A percentile compares a stretch with the other conserved stretches of the same genome.
Conservation (phyloP, 2,797 vertebrate species). For the Sebastes glaucus region DNA sequence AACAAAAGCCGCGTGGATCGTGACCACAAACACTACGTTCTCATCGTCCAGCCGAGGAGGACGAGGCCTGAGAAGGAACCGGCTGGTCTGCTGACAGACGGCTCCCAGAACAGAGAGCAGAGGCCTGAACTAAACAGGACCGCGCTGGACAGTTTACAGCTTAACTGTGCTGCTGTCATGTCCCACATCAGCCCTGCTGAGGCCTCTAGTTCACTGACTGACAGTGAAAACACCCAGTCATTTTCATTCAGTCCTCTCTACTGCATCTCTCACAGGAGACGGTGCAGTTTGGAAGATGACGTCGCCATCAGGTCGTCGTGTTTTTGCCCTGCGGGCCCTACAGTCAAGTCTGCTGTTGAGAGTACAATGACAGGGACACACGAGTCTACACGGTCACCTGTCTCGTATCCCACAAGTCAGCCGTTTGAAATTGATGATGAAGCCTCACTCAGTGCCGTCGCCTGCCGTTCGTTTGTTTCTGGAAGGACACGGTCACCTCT, state of each 20-base stretch:
- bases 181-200: background rate
- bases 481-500: background rate
- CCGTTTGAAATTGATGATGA: constrained; percentile 3
- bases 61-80: constrained; percentile 6
- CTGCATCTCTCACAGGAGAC: constrained; percentile 67
- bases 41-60: constrained; percentile 70
- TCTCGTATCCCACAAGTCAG: constrained; percentile 24
- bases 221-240: background rate
- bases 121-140: constrained; percentile 47
- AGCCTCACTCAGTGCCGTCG: constrained; percentile 17
- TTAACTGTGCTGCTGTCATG: constrained; percentile 3
- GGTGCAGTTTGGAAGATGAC: constrained; percentile 61
- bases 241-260: constrained; percentile 39
- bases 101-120: background rate
- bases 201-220: background rate
- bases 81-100: background rate
- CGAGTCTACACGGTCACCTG: constrained; percentile 42
- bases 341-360: constrained; percentile 23
- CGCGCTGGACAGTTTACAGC: background rate
- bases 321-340: constrained; percentile 54
- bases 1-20: constrained; percentile 85
- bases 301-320: constrained; percentile 48
- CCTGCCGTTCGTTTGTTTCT: constrained; percentile 1
- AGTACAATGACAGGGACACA: constrained; percentile 36
- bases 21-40: constrained; percentile 63